A percentile compares a stretch with the other conserved stretches of the same genome.
These are phyloP conservation scores for Pediacus dermestoides DNA, from an alignment of 2,888 invertebrate genomes.

Conservation along the genomic window DNA sequence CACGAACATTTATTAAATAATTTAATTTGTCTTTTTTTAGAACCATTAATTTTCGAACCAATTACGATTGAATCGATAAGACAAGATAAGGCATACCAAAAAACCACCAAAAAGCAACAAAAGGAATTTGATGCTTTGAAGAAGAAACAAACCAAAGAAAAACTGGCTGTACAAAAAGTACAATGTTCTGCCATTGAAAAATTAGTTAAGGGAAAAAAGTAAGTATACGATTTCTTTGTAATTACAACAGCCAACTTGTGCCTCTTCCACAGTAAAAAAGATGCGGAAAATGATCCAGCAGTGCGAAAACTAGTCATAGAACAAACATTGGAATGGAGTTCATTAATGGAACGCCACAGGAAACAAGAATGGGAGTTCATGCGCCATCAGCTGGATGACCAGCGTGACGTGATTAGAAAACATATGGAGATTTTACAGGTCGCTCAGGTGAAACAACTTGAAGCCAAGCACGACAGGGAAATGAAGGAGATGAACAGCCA, in stretches of 20 bases:
- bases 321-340: conserved; percentile 93
- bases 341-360: conserved; percentile 79
- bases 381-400: conserved; percentile 78
- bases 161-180: conserved; percentile 82
- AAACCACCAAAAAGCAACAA: conserved; percentile 91
- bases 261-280: conserved; percentile 65
- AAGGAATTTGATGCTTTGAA: conserved; percentile 90
- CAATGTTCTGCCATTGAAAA: conserved; percentile 92
- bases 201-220: conserved; percentile 91
- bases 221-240: conserved; percentile 39
- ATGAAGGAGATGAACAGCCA: conserved; percentile 92
- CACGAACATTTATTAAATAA: background rate
- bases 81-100: conserved; percentile 87
- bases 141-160: conserved; percentile 92
- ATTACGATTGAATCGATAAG: conserved; percentile 84
- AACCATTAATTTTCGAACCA: conserved; percentile 80
- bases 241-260: conserved; percentile 5
- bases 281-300: conserved; percentile 71
- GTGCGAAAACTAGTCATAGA: conserved; percentile 83
- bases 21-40: conserved; percentile 41
- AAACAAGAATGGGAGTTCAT: conserved; percentile 81
- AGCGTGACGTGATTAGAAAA: conserved; percentile 64
- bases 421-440: conserved; percentile 82
- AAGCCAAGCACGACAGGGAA: conserved; percentile 88
- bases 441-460: conserved; percentile 83